Conservation (phyloP, 2,797 vertebrate genomes). For the Typhlichthys subterraneus region DNA sequence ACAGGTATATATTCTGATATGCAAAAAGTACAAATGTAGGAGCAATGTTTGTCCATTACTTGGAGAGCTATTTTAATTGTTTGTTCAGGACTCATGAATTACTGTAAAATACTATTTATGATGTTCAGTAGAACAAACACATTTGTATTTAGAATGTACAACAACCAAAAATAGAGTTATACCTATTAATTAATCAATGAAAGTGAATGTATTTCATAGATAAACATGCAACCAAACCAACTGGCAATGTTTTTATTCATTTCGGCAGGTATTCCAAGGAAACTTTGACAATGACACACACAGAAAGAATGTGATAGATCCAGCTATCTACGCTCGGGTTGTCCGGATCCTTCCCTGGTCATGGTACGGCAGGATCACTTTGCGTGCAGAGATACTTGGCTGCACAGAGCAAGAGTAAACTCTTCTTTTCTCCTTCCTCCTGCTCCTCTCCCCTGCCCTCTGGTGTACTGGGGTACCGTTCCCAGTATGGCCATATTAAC, state of each 20-base stretch:
- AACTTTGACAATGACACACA: slow-evolving; percentile 99
- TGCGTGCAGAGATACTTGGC: slow-evolving; percentile 93
- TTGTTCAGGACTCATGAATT: too few relatives aligned
- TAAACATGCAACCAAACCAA: background rate
- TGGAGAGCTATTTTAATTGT: too few relatives aligned
- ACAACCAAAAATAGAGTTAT: too few relatives aligned
- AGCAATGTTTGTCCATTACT: too few relatives aligned
- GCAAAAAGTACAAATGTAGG: too few relatives aligned
- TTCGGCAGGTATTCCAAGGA: slow-evolving; percentile 92
- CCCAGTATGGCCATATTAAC: slow-evolving; percentile 82
- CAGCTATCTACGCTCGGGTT: slow-evolving; percentile 88
- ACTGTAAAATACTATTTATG: too few relatives aligned
- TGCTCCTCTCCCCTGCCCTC: slow-evolving; percentile 42
- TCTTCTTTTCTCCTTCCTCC: slow-evolving; percentile 22
- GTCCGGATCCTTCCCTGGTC: slow-evolving; percentile 97
- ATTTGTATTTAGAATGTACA: too few relatives aligned
- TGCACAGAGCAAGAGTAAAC: slow-evolving; percentile 91
- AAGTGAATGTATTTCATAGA: too few relatives aligned
- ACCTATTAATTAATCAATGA: too few relatives aligned
- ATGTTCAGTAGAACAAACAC: too few relatives aligned
- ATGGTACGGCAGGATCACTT: slow-evolving; percentile 96
- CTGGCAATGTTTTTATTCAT: background rate
- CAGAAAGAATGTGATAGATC: slow-evolving; percentile 97
- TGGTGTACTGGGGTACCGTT: slow-evolving; percentile 63
- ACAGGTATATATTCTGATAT: too few relatives aligned